A percentile compares a stretch with the other conserved stretches of the same genome.
phyloP scores from a whole-genome alignment of 2,113 vertebrate genomes.

The Pomatostomus ruficeps region DNA sequence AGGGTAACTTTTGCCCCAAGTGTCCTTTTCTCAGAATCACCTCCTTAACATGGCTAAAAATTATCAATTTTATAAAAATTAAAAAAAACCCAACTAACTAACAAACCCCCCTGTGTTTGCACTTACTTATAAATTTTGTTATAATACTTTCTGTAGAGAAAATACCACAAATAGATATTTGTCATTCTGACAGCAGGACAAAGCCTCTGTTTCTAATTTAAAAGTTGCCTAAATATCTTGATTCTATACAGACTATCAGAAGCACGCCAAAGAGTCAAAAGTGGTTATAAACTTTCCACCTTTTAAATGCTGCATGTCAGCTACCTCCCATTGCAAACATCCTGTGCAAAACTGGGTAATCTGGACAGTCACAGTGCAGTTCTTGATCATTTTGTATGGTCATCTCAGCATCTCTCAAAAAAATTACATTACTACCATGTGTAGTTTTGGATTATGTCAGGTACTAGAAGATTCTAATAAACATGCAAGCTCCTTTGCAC shows the following conservation, averaged over 20 bases:
- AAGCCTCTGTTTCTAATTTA: neutral
- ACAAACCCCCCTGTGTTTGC: rapidly evolving
- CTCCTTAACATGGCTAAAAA: neutral
- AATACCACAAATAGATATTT: neutral
- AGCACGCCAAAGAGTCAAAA: neutral
- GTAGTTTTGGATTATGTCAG: neutral
- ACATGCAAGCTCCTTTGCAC: rapidly evolving
- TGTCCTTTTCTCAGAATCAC: neutral
- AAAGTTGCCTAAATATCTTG: neutral
- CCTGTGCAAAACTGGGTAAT: neutral
- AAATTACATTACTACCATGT: neutral
- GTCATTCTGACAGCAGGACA: neutral
- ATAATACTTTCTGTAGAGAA: neutral
- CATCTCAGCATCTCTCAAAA: neutral
- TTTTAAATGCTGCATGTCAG: neutral
- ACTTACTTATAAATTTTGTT: neutral
- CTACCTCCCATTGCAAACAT: neutral
- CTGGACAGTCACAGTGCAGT: neutral
- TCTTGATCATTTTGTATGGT: neutral
- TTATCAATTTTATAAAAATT: neutral
- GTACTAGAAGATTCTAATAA: neutral
- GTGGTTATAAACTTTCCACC: neutral
- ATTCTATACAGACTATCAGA: neutral
- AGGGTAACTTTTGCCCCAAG: neutral
- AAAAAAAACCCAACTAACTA: neutral